These are phyloP conservation scores for Chrysodeixis includens DNA, from an alignment of 2,888 invertebrate species.

Conservation along the genomic window DNA sequence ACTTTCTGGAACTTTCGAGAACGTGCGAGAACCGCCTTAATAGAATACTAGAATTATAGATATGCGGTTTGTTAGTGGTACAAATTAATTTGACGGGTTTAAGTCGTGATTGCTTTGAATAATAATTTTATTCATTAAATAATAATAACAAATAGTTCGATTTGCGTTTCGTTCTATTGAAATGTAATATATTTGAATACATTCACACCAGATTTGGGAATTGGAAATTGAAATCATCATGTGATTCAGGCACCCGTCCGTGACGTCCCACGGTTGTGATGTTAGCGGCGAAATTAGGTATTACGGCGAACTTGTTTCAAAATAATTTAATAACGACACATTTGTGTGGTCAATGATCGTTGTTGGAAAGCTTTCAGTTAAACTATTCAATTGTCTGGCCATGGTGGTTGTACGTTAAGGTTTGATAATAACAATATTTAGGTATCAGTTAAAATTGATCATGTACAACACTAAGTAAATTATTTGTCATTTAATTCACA, in stretches of 20 bases:
- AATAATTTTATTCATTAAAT: not conserved
- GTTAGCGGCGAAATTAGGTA: not conserved
- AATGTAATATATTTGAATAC: not conserved
- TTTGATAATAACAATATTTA: not conserved
- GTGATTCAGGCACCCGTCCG: not conserved
- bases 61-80: constrained; percentile 44
- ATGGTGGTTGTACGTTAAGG: not conserved
- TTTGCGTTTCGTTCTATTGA: not conserved
- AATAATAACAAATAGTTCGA: too few relatives aligned
- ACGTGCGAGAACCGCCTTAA: constrained; percentile 54
- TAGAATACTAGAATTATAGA: constrained; percentile 35
- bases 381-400: not conserved
- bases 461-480: too few relatives aligned
- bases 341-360: not conserved
- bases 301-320: not conserved
- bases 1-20: constrained; percentile 31
- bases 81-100: constrained; percentile 7
- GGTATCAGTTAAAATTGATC: not conserved
- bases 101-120: not conserved
- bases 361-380: not conserved
- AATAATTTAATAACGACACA: not conserved
- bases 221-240: not conserved
- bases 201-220: not conserved
- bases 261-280: not conserved
- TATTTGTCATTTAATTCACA: too few relatives aligned